Evolutionary conservation across 2,888 invertebrate genomes (phyloP), one percentile per base, ranked within the genome.

Genomic region (Eustalomyia histrio): DNA sequence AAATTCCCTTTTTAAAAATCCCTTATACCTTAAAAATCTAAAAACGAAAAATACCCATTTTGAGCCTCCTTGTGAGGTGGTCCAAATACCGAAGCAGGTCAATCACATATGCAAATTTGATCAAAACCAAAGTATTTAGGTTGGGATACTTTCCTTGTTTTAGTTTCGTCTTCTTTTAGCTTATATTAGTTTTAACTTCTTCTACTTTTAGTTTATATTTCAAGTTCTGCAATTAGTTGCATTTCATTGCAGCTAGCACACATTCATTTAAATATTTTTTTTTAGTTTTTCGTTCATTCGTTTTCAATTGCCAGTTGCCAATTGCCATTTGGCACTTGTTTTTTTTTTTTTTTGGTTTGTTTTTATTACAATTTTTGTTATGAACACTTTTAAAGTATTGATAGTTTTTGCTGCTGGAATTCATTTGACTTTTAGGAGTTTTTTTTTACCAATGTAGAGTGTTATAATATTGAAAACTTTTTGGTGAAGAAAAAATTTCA

Each of bases 171-270:
- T 3, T 29, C 29, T 29, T 65, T 35, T n/a, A 35, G 33, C 35
- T 52, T 17, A 18, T 39, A 24, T 68, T 68, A n/a, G 7, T 50
- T 53, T 52, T n/a, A n/a, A 7, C 8, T 35, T 29, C 6, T 29
- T 29, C 29, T 3, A 6, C 29, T 29, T 65, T 35, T n/a, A 35
- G 33, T 52, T 52, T 17, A 18, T 39, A 24, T 68, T 68, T 24
- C 47, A 7, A 39, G 16, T 57, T 18, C 8, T 55, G 43, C 63
- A 72, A 63, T 72, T 63, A 72, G 43, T 72, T 72, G 63, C 29
- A 63, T 43, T 53, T 72, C 55, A 61, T 39, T 61, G 61, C 39
- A 63, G 29, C 63, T 72, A 61, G 61, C 61, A 63, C 1, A 53
- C 33, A 29, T 29, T 6, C 29, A 60, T 29, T 29, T 29, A n/a